Evolutionary conservation across 1,140 invertebrate genomes (phyloP).

Genomic region (Drosophila pruinosa): DNA sequence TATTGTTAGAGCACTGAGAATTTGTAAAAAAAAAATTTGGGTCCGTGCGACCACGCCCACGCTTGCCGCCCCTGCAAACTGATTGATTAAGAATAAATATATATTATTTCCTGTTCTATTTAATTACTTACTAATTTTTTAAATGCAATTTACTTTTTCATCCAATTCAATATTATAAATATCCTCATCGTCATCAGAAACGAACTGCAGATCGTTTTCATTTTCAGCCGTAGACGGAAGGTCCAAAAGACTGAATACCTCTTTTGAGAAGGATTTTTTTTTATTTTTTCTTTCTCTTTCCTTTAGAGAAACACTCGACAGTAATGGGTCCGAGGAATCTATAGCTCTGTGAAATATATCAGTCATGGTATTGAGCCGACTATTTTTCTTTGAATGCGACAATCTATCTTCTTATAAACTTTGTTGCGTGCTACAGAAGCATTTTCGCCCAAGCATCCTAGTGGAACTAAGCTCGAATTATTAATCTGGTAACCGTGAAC

Average conservation of each 20-base stretch:
- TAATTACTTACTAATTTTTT: not conserved
- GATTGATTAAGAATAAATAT: no score
- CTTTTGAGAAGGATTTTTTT: not conserved
- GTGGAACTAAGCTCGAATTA: not conserved
- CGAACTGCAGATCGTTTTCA: not conserved
- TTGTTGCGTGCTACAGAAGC: constrained; percentile 9
- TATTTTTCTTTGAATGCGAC: not conserved
- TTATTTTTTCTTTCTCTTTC: not conserved
- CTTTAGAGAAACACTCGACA: not conserved
- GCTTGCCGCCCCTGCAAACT: no score
- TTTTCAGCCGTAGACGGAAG: no score
- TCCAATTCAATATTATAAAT: constrained; percentile 3
- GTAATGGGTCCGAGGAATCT: constrained; percentile 3
- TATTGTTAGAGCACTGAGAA: no score
- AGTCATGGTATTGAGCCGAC: not conserved
- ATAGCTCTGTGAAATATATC: no score
- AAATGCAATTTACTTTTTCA: not conserved
- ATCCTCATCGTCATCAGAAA: no score
- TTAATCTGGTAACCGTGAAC: not conserved
- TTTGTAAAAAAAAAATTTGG: no score
- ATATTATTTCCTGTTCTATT: constrained; percentile 35
- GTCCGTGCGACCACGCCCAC: no score
- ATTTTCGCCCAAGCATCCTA: not conserved
- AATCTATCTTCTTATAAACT: constrained; percentile 6
- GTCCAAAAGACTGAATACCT: constrained; percentile 1